Percentiles rank a stretch among this genome's conserved stretches.
These are phyloP conservation scores for Drosophila ficusphila DNA, from an alignment of 1,140 invertebrate species.

Conservation along the genomic window DNA sequence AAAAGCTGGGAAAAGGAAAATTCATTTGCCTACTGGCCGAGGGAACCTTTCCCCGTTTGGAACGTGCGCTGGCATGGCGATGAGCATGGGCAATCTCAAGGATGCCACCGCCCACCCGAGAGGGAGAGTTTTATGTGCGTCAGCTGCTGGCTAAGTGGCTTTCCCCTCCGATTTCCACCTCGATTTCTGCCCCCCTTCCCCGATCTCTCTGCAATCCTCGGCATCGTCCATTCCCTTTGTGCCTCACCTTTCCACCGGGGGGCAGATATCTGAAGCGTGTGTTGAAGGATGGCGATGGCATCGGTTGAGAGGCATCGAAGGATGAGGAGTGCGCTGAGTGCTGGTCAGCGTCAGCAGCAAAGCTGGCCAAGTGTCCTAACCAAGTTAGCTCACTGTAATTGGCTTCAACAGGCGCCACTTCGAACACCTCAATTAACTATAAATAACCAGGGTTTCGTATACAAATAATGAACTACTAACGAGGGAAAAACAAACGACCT, in stretches of 20 bases:
- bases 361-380: conserved; percentile 31
- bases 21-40: conserved; percentile 44
- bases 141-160: conserved; percentile 62
- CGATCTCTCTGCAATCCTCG: conserved; percentile 1
- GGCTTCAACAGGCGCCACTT: conserved; percentile 18
- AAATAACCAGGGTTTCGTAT: conserved; percentile 39
- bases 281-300: conserved; percentile 22
- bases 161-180: conserved; percentile 14
- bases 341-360: conserved; percentile 28
- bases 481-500: conserved; percentile 9
- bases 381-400: conserved; percentile 49
- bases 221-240: conserved; percentile 17
- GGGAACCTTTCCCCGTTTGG: conserved; percentile 12
- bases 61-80: conserved; percentile 46
- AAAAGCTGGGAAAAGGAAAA: conserved; percentile 31
- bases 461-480: conserved; percentile 22
- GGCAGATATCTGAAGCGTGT: not conserved
- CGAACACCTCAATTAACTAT: conserved; percentile 64
- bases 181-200: conserved; percentile 6
- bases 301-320: not conserved
- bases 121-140: conserved; percentile 59
- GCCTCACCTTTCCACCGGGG: conserved; percentile 27
- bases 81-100: conserved; percentile 47
- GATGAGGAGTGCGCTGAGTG: not conserved
- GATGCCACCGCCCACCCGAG: conserved; percentile 24